Evolutionary conservation across 1,140 invertebrate genomes (phyloP), one percentile per base, ranked within the genome.

Genomic region (Drosophila saltans): DNA sequence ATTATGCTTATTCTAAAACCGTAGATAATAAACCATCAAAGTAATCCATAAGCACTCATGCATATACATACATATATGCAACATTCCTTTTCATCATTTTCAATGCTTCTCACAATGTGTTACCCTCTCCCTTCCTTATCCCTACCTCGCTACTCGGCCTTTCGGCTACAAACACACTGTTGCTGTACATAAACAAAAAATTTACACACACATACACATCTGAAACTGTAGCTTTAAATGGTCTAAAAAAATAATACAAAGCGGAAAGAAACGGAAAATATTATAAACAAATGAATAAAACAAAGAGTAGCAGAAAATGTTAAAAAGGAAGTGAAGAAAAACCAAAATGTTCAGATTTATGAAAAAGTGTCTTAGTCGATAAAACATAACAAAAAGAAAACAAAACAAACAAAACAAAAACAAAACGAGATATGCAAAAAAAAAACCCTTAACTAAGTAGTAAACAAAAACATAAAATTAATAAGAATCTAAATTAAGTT

Each of bases 361-460:
- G 56, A 72, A 83, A 86, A 82, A 89, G 83, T 88, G 83, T 88
- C 83, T 88, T 88, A 88, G 83, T 88, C 84, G 84, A 83, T 77
- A 88, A 81, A 43, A 68, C 64, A 65, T 68, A 60, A 40, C 56
- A 30, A 63, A 58, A 63, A 48, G 68, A 61, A 65, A 71, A 56
- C 40, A 52, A 52, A 16, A 16, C 16, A 16, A 60, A 40, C 56
- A 30, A 63, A 58, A 63, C 43, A 69, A 61, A 65, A 71, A 56
- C 45, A 52, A 77, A 41, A 52, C 43, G 69, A 66, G 41, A 75
- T 69, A 75, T 70, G 78, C 75, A 41, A 83, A 66, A 66, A 68
- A 65, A 68, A 67, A 86, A 62, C 83, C 75, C 75, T 66, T 86
- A 79, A 77, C 72, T 79, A 78, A 58, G 67, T 81, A 63, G 67